These are phyloP conservation scores for Phaenicophaeus curvirostris DNA, from an alignment of 2,797 vertebrate genomes.

Conservation along the genomic window DNA sequence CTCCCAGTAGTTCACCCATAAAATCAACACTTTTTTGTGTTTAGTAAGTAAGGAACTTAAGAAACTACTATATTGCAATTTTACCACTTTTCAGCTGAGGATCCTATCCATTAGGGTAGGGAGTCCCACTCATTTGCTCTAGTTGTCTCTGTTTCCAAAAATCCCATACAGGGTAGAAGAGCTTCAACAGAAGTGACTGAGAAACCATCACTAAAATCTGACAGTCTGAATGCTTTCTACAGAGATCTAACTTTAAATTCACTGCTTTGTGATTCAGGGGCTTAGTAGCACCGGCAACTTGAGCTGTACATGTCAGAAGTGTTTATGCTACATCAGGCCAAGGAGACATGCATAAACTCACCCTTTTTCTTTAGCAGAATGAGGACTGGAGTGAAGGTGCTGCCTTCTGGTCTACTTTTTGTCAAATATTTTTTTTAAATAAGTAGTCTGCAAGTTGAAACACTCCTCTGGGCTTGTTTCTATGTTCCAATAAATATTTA, in stretches of 20 bases:
- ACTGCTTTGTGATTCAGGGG: neutral
- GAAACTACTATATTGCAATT: neutral
- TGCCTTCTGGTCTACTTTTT: neutral
- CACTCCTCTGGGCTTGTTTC: neutral
- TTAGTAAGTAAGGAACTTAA: neutral
- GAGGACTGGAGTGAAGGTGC: neutral
- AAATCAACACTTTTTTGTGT: rapidly evolving
- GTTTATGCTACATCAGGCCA: neutral
- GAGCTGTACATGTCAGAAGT: neutral
- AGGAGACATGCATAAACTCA: neutral
- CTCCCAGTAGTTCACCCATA: neutral
- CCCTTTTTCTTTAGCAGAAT: neutral
- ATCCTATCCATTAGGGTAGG: neutral
- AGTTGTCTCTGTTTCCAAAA: neutral
- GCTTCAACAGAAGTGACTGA: neutral
- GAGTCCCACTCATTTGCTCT: neutral
- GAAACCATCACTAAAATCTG: neutral
- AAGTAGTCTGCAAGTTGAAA: constrained; percentile 7
- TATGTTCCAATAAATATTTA: constrained; percentile 43
- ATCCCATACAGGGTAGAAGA: neutral
- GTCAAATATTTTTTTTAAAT: neutral
- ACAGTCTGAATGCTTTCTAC: neutral
- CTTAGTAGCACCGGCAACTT: neutral
- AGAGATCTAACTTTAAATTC: neutral
- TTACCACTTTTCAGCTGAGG: neutral